These are phyloP conservation scores for Aptenodytes forsteri DNA, from an alignment of 2,113 vertebrate genomes.

Conservation along the genomic window DNA sequence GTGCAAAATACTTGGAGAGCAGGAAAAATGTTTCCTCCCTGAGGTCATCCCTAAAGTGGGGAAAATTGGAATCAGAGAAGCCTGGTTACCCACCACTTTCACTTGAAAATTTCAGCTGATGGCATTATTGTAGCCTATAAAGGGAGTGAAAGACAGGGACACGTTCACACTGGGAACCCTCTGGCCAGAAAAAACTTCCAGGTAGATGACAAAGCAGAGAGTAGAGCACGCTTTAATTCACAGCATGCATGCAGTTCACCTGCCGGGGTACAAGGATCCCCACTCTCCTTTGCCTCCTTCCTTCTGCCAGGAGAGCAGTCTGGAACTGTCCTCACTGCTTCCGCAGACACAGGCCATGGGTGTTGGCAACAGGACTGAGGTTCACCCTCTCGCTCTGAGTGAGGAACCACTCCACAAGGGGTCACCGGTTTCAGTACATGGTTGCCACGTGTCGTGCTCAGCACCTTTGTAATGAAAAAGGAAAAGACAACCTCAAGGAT, in stretches of 20 bases:
- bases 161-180: background rate
- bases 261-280: fast-evolving
- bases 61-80: background rate
- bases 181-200: background rate
- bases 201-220: background rate
- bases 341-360: background rate
- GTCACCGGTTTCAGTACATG: background rate
- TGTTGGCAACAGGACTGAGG: background rate
- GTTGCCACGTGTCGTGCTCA: background rate
- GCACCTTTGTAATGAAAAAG: background rate
- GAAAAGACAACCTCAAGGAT: background rate
- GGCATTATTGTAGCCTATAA: background rate
- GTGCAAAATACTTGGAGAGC: background rate
- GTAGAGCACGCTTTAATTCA: background rate
- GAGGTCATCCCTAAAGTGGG: background rate
- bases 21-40: background rate
- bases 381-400: fast-evolving
- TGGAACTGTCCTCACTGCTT: background rate
- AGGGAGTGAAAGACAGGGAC: background rate
- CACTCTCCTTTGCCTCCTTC: background rate
- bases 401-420: background rate
- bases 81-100: background rate
- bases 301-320: background rate
- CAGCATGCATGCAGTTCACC: background rate
- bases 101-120: background rate